Conservation (phyloP, 2,113 vertebrate genomes). For the Ciconia stormi region DNA sequence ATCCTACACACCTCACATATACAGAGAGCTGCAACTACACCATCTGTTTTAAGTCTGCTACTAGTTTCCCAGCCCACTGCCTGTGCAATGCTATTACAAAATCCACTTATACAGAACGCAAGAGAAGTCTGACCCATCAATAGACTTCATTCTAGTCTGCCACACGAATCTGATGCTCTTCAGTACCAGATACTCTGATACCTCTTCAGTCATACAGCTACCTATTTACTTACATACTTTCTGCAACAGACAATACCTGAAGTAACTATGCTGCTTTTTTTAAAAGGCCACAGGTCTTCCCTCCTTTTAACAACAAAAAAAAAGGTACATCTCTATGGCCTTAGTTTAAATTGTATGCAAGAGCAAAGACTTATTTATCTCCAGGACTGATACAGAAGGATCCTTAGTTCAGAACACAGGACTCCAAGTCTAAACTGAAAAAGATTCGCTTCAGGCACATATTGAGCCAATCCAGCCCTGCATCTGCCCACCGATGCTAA, state of each 20-base stretch:
- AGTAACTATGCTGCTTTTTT: background rate
- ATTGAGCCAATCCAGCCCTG: background rate
- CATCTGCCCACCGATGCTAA: background rate
- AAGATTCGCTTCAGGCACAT: background rate
- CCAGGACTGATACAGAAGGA: background rate
- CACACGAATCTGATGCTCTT: background rate
- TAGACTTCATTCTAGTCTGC: background rate
- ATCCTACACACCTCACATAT: background rate
- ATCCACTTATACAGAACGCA: background rate
- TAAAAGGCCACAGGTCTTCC: background rate
- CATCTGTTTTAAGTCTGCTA: constrained; percentile 9
- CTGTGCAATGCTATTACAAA: background rate
- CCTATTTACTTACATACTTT: background rate
- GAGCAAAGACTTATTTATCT: background rate
- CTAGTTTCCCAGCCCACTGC: background rate
- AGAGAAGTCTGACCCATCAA: background rate
- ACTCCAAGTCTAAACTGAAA: background rate
- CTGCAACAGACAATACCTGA: background rate
- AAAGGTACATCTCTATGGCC: background rate
- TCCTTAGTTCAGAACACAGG: background rate
- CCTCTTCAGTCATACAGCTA: background rate
- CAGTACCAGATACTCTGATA: background rate
- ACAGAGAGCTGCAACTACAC: background rate
- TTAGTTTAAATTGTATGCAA: background rate
- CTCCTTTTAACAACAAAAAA: background rate